A percentile compares a stretch with the other conserved stretches of the same genome.
phyloP scores from a whole-genome alignment of 1,140 invertebrate species.

The Acromyrmex charruanus region DNA sequence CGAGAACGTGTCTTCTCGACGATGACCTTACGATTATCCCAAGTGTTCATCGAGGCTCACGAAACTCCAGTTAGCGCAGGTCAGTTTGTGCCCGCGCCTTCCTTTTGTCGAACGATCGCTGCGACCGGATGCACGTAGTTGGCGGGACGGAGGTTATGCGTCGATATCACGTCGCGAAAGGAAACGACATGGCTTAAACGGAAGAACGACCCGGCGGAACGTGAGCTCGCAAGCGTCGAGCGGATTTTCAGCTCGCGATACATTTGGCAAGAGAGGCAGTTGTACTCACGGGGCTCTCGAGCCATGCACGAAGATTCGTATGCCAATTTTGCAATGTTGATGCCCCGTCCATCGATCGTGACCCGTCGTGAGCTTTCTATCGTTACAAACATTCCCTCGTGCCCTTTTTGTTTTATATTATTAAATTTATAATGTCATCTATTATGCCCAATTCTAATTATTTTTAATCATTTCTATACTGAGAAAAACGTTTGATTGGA shows the following conservation, averaged over 20 bases:
- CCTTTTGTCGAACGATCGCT: conserved; percentile 31
- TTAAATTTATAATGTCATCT: no score
- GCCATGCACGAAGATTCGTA: background rate
- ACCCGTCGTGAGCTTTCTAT: background rate
- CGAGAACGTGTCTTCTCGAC: background rate
- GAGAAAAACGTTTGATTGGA: no score
- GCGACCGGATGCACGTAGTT: conserved; percentile 46
- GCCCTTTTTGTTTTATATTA: background rate
- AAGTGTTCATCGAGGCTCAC: conserved; percentile 83
- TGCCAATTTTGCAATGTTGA: conserved; percentile 12
- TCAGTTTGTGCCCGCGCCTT: conserved; percentile 69
- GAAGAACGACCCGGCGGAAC: conserved; percentile 67
- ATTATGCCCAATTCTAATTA: no score
- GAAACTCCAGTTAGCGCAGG: conserved; percentile 82
- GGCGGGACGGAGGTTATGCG: conserved; percentile 29
- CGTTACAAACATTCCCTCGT: background rate
- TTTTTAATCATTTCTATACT: no score
- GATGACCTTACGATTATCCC: conserved; percentile 77
- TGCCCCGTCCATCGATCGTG: background rate
- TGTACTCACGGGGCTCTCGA: background rate
- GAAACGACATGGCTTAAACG: conserved; percentile 58
- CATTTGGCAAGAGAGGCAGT: conserved; percentile 18
- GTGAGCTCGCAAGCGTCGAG: conserved; percentile 79
- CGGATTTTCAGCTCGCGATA: conserved; percentile 72
- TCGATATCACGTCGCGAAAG: conserved; percentile 53